These are phyloP conservation scores for Hirundo rustica DNA, from an alignment of 2,797 vertebrate genomes.

Conservation along the genomic window DNA sequence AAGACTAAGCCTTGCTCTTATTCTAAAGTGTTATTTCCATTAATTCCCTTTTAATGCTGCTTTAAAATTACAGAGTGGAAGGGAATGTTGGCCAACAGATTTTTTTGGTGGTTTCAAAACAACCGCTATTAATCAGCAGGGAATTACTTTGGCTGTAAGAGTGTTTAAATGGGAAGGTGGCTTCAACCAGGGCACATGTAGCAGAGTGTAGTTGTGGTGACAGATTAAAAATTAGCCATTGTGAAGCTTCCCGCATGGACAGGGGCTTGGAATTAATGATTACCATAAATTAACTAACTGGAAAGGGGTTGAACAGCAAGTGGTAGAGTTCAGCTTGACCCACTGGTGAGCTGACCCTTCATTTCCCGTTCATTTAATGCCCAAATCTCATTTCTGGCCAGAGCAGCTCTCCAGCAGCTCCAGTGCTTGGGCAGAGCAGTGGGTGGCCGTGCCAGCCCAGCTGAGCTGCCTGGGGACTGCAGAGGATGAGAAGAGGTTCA, in stretches of 20 bases:
- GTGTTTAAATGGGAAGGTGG: background rate
- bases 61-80: slow-evolving; percentile 27
- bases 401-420: background rate
- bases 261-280: slow-evolving; percentile 34
- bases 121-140: background rate
- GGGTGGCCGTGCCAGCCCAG: background rate
- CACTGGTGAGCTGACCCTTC: background rate
- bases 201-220: background rate
- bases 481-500: background rate
- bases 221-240: slow-evolving; percentile 49
- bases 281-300: slow-evolving; percentile 5
- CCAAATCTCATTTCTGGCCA: background rate
- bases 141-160: background rate
- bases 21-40: background rate
- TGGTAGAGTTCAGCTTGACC: slow-evolving; percentile 34
- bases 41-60: slow-evolving; percentile 33
- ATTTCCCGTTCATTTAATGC: background rate
- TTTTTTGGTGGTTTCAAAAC: background rate
- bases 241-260: background rate
- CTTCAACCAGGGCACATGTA: background rate
- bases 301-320: background rate
- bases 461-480: background rate
- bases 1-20: slow-evolving; percentile 7
- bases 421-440: fast-evolving
- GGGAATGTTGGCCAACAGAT: background rate